Evolutionary conservation across 2,113 vertebrate genomes (phyloP).

Genomic region (Pachycephala philippinensis): DNA sequence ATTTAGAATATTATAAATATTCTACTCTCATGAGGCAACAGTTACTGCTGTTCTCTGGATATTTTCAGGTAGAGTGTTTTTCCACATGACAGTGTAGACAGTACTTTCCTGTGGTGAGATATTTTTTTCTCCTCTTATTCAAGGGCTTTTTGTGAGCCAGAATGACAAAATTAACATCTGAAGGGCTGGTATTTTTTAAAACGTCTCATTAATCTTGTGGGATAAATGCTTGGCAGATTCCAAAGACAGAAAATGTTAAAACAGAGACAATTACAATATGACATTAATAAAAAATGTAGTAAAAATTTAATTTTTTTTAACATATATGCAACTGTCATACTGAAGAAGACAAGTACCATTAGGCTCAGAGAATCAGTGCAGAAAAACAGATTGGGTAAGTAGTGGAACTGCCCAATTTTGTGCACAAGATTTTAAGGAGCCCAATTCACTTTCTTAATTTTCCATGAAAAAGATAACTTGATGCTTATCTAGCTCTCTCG

Average conservation of each 20-base stretch:
- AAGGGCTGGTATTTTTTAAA: neutral
- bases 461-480: neutral
- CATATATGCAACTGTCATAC: neutral
- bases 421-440: neutral
- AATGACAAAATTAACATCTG: neutral
- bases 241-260: neutral
- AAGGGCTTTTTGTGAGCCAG: neutral
- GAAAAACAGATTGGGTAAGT: neutral
- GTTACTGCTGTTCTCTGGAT: neutral
- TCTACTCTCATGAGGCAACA: neutral
- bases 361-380: neutral
- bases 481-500: neutral
- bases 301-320: neutral
- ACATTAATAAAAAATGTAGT: neutral
- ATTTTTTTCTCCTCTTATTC: neutral
- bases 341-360: neutral
- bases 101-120: neutral
- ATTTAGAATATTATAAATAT: neutral
- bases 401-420: neutral
- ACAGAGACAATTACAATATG: neutral
- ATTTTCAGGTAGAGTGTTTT: neutral
- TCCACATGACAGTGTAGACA: neutral
- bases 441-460: neutral
- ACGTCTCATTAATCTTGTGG: neutral
- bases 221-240: neutral